Evolutionary conservation across 2,888 invertebrate genomes (phyloP).

Genomic region (Schizotus pectinicornis): DNA sequence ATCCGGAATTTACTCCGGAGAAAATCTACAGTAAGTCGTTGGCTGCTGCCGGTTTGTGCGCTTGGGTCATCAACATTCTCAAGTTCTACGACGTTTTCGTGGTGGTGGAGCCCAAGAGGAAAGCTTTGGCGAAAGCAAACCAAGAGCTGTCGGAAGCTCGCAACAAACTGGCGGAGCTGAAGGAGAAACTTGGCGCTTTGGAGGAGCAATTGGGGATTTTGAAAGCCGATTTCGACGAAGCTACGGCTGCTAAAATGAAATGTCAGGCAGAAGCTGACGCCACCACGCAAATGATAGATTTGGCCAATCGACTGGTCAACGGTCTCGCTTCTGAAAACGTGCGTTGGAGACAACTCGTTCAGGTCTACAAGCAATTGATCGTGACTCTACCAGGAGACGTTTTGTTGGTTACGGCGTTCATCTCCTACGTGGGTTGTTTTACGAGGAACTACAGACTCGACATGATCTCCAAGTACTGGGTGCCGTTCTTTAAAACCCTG

Average conservation of each 20-base stretch:
- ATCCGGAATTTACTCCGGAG: conserved; percentile 84
- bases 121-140: conserved; percentile 85
- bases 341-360: conserved; percentile 71
- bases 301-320: conserved; percentile 90
- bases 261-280: conserved; percentile 93
- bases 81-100: conserved; percentile 89
- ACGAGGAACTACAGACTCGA: conserved; percentile 82
- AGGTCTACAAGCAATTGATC: conserved; percentile 72
- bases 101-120: conserved; percentile 89
- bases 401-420: conserved; percentile 87
- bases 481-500: conserved; percentile 77
- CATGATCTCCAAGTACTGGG: conserved; percentile 79
- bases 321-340: conserved; percentile 92
- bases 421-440: conserved; percentile 95
- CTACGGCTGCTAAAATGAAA: conserved; percentile 83
- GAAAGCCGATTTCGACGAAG: conserved; percentile 84
- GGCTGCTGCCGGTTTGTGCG: conserved; percentile 91
- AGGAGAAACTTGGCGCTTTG: conserved; percentile 73
- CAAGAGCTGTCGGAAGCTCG: conserved; percentile 82
- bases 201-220: conserved; percentile 79
- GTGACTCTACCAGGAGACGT: conserved; percentile 88
- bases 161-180: conserved; percentile 78
- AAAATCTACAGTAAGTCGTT: conserved; percentile 84
- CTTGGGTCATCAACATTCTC: conserved; percentile 94
- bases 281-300: conserved; percentile 85